Evolutionary conservation across 2,797 vertebrate genomes (phyloP), one percentile per base, ranked within the genome.

Genomic region (Eulemur mongoz): DNA sequence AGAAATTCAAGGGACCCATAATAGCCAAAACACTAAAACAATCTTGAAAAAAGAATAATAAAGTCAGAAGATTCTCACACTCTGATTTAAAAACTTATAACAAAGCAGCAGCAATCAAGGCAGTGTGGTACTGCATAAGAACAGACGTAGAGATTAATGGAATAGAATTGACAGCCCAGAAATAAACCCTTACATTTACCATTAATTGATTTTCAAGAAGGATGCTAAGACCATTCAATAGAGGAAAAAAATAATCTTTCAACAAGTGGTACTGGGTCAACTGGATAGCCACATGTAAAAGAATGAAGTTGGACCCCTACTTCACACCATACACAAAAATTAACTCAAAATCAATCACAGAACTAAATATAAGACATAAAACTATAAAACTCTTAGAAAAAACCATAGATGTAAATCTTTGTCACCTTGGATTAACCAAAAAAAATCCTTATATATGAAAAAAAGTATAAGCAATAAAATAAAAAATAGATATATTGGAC

Each of bases 11-110:
- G 30, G 14, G 50, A 43, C 6, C n/a, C 61, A 59, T 35, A 65
- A 67, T 45, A 97, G 38, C 59, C 45, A 87, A 93, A 96, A 83
- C 43, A 73, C 52, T 48, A 89, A 94, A 96, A 83, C 38, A 73
- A 89, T 88, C 43, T 52, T 70, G 32, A 85, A 91, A 96, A 92
- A 85, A 4, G 32, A 65, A 65, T 65, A 81, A 80, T 20, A 75
- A 79, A 80, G 48, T 48, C 94, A 67, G 23, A 70, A 4, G 43
- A 63, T 67, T 92, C 63, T 69, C 4, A 35, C 5, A 17, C 73
- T 88, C 35, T 89, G 30, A 78, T 83, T 92, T 92, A 40, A 79
- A 93, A 95, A 87, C 10, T 59, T 38, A 81, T 14, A n/a, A 73
- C 20, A 93, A 82, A 72, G 43, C 69, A 67, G 32, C 17, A 84